Evolutionary conservation across 1,140 invertebrate species (phyloP), one percentile per base, ranked within the genome.

Genomic region (Aphelenchoides besseyi): DNA sequence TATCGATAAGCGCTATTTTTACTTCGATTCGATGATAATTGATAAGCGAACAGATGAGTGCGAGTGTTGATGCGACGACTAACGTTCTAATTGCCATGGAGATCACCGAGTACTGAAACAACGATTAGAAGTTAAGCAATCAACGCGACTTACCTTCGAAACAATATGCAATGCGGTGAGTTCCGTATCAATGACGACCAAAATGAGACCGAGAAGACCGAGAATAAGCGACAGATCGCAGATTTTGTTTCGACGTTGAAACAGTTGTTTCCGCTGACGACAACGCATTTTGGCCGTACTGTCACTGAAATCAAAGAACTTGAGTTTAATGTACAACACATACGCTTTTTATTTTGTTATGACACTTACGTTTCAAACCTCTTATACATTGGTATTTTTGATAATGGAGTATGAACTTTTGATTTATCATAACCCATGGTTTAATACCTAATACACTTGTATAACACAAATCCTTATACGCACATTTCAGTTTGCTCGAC

Each of bases 21-120:
- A 83, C 82, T 68, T 83, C 82, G 28, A 85, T 83, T 2, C 82
- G 66, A 59, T 83, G 82, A 67, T 83, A 83, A 52, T 82, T 76
- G 41, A 83, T 75, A 9, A 83, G 66, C 23, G 73, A 72, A n/a
- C 36, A 36, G 18, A 83, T 79, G 5, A 83, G 73, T 26, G 78
- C 48, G 32, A 82, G 3, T n/a, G 82, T 83, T 3, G 83, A 76
- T 3, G 73, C 26, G 26, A 85, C 79, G 59, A 76, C 74, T 2
- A 77, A 16, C 1, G 70, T 59, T 9, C 82, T 79, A 18, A 83
- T 63, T 29, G 54, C 37, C n/a, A 83, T 41, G 1, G 82, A 83
- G 53, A 57, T 0, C n/a, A 48, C 18, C 2, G 52, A 74, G 37
- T 26, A 61, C 32, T 59, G 73, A 36, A 70, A 28, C 55, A 68